Evolutionary conservation across 2,888 invertebrate species (phyloP).

Genomic region (Endotricha flammealis): DNA sequence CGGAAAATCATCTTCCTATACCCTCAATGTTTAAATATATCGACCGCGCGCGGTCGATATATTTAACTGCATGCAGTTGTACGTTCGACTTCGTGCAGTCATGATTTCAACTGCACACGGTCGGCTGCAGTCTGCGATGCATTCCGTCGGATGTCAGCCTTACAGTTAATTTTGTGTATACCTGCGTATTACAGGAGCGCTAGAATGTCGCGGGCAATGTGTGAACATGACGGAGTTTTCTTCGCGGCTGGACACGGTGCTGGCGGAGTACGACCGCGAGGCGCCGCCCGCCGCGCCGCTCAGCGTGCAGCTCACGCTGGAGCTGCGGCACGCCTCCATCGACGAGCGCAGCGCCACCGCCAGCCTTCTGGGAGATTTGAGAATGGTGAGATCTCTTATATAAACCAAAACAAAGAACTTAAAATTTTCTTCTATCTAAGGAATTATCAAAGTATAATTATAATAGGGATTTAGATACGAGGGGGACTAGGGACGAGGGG

Average conservation of each 20-base stretch:
- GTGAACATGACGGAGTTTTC: constrained; percentile 44
- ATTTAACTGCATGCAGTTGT: too few relatives aligned
- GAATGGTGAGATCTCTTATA: constrained; percentile 72
- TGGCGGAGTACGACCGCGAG: constrained; percentile 65
- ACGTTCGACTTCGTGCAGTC: too few relatives aligned
- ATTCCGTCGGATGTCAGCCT: background rate
- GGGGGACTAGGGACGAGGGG: too few relatives aligned
- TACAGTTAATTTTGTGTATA: background rate
- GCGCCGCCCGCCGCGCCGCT: constrained; percentile 44
- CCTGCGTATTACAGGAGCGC: constrained; percentile 8
- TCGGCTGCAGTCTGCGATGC: too few relatives aligned
- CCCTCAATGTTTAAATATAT: too few relatives aligned
- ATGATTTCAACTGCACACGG: too few relatives aligned
- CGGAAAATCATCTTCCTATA: too few relatives aligned
- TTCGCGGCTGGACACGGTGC: constrained; percentile 48
- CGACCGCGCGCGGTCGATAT: too few relatives aligned
- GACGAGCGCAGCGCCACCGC: constrained; percentile 81
- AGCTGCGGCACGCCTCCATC: constrained; percentile 81
- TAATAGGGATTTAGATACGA: too few relatives aligned
- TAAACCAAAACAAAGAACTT: too few relatives aligned
- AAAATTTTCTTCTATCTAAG: too few relatives aligned
- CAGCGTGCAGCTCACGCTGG: constrained; percentile 72
- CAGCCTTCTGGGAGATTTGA: constrained; percentile 58
- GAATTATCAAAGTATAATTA: too few relatives aligned
- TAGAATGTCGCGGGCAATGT: constrained; percentile 24